Evolutionary conservation across 2,113 vertebrate genomes (phyloP), one percentile per base, ranked within the genome.

Genomic region (Conger conger): DNA sequence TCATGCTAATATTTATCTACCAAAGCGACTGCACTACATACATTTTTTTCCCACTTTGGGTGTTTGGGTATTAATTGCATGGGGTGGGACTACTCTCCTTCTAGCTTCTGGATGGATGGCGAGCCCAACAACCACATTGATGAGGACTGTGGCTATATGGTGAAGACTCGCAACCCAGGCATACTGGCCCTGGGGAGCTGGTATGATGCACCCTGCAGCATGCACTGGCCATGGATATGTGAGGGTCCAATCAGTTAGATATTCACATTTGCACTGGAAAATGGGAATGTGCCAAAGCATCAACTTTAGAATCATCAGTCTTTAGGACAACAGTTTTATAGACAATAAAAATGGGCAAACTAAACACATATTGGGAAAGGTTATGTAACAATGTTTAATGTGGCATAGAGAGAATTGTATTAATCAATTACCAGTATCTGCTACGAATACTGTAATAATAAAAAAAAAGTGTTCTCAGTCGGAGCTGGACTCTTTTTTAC

Each of bases 61-160:
- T 13, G 15, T 50, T 50, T 13, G 9, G 2, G 5, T 27, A 63
- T 63, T 57, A 20, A 57, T 15, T 63, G 57, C 57, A 20, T 63
- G 57, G 57, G 23, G 23, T 27, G 45, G 11, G 45, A 63, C 23
- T 23, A 63, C 76, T 76, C 37, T n/a, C 16, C 2, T 35, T n/a
- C 50, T 53, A 95, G 94, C 9, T 95, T 94, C 80, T 95, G 94
- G 94, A 93, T 93, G 83, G 89, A 54, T 0, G 92, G 93, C 0
- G 94, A 95, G 76, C 94, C 94, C 36, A 95, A 95, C 88, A 95
- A 95, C 86, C 93, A 95, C 90, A 92, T 92, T 1, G 0, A 95
- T 5, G 94, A 94, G 88, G 94, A 95, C 87, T 95, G 94, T 0
- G 93, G 93, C 63, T 94, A 94, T 91, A 94, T 95, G 0, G 88